phyloP scores from a whole-genome alignment of 2,888 invertebrate species.

The Notodonta ziczac region DNA sequence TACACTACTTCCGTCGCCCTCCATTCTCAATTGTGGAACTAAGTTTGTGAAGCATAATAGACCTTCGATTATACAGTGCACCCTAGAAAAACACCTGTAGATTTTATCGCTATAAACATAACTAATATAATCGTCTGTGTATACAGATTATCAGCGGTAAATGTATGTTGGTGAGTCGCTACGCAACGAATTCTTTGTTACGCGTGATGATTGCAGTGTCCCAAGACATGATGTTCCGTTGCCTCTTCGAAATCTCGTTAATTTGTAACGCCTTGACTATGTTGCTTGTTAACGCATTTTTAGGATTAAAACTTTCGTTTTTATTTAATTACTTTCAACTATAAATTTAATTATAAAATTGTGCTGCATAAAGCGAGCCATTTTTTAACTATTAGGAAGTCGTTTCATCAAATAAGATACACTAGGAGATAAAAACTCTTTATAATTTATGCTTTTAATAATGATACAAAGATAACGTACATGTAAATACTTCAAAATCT shows the following conservation, averaged over 20 bases:
- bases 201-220: conserved; percentile 48
- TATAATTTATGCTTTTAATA: no score
- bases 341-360: no score
- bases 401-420: no score
- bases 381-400: no score
- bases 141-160: conserved; percentile 10
- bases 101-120: not conserved
- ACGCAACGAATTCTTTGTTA: conserved; percentile 57
- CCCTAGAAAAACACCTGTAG: conserved; percentile 1
- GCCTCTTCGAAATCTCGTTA: not conserved
- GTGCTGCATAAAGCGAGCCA: no score
- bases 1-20: conserved; percentile 60
- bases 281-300: conserved; percentile 3
- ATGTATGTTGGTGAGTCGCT: conserved; percentile 15
- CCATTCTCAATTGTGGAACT: conserved; percentile 67
- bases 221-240: conserved; percentile 8
- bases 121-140: conserved; percentile 14
- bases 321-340: no score
- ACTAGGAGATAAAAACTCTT: no score
- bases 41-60: conserved; percentile 46
- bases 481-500: no score
- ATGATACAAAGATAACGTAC: no score
- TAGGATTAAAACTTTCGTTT: not conserved
- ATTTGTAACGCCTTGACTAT: not conserved
- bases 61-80: conserved; percentile 35